phyloP scores from a whole-genome alignment of 30 jellyfish, hydroid and myxozoan species.

The Aurelia coerulea region DNA sequence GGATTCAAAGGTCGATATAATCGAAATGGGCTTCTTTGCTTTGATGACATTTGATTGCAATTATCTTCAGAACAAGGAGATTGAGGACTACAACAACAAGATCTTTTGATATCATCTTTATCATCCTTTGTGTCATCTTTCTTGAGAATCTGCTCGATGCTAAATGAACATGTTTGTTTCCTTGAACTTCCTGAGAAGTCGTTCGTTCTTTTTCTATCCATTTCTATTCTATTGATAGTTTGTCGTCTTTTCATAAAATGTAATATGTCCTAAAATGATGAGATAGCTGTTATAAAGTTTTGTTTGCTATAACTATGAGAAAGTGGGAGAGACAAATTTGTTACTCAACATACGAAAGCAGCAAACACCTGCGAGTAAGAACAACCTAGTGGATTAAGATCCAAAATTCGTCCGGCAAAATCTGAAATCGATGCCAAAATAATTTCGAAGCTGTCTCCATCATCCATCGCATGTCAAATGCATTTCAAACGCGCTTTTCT shows the following conservation, averaged over 20 bases:
- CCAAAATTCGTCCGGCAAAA: too few relatives aligned
- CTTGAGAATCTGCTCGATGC: conserved; percentile 57
- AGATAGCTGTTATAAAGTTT: too few relatives aligned
- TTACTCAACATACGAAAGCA: too few relatives aligned
- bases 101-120: neutral
- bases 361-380: too few relatives aligned
- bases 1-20: conserved; percentile 16
- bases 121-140: conserved; percentile 9
- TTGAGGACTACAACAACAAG: conserved; percentile 26
- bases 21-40: conserved; percentile 22
- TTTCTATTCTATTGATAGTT: neutral
- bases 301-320: too few relatives aligned
- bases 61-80: neutral
- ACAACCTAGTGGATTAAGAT: too few relatives aligned
- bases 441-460: too few relatives aligned
- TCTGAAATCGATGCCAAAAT: too few relatives aligned
- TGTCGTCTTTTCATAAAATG: neutral
- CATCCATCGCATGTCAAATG: too few relatives aligned
- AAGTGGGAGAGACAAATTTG: too few relatives aligned
- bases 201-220: neutral
- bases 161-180: conserved; percentile 45
- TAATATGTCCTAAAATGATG: too few relatives aligned
- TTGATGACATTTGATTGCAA: neutral
- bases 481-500: too few relatives aligned
- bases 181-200: neutral